These are phyloP conservation scores for Globodera ellingtonae DNA, from an alignment of 1,140 invertebrate genomes.

Conservation along the genomic window DNA sequence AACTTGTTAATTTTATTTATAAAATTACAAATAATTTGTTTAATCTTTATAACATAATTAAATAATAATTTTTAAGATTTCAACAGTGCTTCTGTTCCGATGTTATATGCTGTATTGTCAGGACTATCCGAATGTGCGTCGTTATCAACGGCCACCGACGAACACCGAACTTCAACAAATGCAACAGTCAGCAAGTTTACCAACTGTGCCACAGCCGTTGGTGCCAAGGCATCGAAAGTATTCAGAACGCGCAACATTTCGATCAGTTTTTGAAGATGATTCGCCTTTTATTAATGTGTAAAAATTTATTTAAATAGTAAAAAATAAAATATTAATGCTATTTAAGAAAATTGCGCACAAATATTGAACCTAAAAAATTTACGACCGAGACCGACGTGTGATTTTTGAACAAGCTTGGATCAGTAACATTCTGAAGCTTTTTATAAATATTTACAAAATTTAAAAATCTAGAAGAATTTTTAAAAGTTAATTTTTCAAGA, in stretches of 20 bases:
- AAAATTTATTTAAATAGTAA: no score
- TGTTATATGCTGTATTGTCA: slow-evolving; percentile 44
- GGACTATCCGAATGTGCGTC: slow-evolving; percentile 39
- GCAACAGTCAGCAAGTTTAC: neutral
- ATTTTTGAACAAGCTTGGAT: no score
- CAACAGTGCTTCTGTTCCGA: slow-evolving; percentile 34
- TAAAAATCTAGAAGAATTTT: no score
- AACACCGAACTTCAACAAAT: neutral
- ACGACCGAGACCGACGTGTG: no score
- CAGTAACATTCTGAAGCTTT: no score
- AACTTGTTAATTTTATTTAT: no score
- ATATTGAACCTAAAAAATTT: no score
- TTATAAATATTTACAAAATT: no score
- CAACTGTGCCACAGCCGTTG: neutral
- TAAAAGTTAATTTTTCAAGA: no score
- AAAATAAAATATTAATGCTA: neutral
- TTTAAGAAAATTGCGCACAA: no score
- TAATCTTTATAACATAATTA: no score
- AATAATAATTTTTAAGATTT: slow-evolving; percentile 28
- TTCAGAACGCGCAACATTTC: neutral
- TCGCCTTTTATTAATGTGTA: neutral
- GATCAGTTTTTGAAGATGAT: neutral
- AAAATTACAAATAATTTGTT: no score
- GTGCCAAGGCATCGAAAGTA: neutral
- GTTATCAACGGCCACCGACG: slow-evolving; percentile 29